A percentile compares a stretch with the other conserved stretches of the same genome.
Conservation (phyloP, 2,797 vertebrate genomes). For the Toxotes lorentzi region DNA sequence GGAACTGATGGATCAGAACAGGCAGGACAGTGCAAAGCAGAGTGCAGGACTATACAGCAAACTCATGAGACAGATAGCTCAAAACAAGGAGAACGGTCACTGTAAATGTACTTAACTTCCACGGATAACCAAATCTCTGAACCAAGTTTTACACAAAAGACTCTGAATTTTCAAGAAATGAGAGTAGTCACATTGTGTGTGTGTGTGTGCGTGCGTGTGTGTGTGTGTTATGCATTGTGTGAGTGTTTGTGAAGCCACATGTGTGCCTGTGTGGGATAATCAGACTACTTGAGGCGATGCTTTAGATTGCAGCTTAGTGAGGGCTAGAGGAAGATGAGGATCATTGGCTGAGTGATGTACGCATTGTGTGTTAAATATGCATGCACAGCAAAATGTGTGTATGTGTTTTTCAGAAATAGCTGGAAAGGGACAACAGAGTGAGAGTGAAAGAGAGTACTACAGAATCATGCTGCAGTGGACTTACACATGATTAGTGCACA, state of each 20-base stretch:
- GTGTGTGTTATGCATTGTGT: constrained; percentile 20
- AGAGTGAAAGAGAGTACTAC: constrained; percentile 37
- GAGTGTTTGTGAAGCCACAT: constrained; percentile 36
- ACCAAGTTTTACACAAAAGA: constrained; percentile 41
- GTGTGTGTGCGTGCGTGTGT: constrained; percentile 29
- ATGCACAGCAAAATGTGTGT: constrained; percentile 64
- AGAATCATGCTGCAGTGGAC: constrained; percentile 63
- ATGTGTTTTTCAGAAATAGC: constrained; percentile 54
- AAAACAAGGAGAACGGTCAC: constrained; percentile 43
- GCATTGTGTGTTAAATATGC: constrained; percentile 71
- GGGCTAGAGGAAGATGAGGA: constrained; percentile 66
- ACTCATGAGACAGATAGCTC: constrained; percentile 36
- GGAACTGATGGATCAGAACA: constrained; percentile 54
- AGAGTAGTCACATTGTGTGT: constrained; percentile 14
- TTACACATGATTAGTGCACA: constrained; percentile 53
- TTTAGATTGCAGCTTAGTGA: constrained; percentile 66
- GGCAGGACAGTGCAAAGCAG: constrained; percentile 53
- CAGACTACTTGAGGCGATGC: constrained; percentile 57
- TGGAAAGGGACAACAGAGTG: constrained; percentile 41
- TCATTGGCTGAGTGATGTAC: constrained; percentile 68
- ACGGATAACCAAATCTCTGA: constrained; percentile 24
- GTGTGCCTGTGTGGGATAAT: constrained; percentile 56
- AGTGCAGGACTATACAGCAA: constrained; percentile 36
- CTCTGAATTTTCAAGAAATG: constrained; percentile 30
- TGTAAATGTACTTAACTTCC: constrained; percentile 38